phyloP scores from a whole-genome alignment of 1,140 invertebrate species.

The Sinonovacula constricta region DNA sequence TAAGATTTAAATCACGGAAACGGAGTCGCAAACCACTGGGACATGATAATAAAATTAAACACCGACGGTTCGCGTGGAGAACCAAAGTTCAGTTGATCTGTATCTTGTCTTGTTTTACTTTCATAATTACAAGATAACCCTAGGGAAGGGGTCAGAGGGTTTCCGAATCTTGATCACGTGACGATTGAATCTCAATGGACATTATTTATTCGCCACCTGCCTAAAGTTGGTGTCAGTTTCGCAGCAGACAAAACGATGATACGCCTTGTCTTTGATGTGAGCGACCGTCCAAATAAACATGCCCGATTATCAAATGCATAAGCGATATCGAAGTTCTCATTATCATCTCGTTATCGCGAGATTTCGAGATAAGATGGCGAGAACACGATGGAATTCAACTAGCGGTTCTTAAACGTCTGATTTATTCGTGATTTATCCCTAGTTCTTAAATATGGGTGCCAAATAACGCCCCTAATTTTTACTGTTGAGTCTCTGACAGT shows the following conservation, averaged over 20 bases:
- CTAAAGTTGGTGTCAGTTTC: constrained; percentile 29
- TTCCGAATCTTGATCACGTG: constrained; percentile 10
- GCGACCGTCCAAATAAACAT: constrained; percentile 46
- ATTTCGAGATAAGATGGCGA: constrained; percentile 21
- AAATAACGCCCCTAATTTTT: constrained; percentile 47
- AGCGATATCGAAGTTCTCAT: constrained; percentile 45
- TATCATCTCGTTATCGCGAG: constrained; percentile 44
- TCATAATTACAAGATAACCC: background rate
- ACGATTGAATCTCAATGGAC: background rate
- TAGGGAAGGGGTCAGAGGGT: background rate
- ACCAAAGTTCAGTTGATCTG: too few relatives aligned
- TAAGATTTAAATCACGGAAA: too few relatives aligned
- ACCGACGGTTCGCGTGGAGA: too few relatives aligned
- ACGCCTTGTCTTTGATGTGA: constrained; percentile 28
- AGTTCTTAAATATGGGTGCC: constrained; percentile 33
- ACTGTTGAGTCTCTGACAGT: background rate
- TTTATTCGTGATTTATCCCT: constrained; percentile 37
- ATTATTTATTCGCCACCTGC: constrained; percentile 30
- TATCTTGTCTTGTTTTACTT: too few relatives aligned
- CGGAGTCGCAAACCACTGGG: too few relatives aligned
- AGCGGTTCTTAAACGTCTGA: constrained; percentile 24
- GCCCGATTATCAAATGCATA: constrained; percentile 52
- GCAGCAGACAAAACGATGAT: constrained; percentile 4
- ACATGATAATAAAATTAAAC: too few relatives aligned
- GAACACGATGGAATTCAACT: constrained; percentile 45